Conservation (phyloP, 2,797 vertebrate species). For the Acestrorhynchus altus region DNA sequence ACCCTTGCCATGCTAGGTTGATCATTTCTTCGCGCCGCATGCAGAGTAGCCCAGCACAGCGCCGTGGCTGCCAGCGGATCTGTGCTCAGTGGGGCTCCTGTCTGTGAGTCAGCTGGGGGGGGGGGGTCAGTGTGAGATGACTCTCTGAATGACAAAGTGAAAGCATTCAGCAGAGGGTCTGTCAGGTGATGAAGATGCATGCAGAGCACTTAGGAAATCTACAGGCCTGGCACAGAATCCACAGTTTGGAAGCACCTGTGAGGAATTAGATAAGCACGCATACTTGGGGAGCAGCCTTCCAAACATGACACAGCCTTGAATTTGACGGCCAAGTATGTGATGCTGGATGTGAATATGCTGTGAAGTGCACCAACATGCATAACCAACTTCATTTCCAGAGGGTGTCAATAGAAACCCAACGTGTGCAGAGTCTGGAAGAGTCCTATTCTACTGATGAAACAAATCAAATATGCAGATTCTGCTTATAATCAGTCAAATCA, state of each 20-base stretch:
- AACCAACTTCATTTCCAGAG: background rate
- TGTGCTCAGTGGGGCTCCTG: constrained; percentile 18
- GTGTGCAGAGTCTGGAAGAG: too few relatives aligned
- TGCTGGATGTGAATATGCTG: constrained; percentile 17
- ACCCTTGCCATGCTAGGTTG: constrained; percentile 21
- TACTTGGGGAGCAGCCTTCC: background rate
- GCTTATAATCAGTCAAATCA: background rate
- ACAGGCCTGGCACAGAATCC: constrained; percentile 15
- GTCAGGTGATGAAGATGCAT: constrained; percentile 43
- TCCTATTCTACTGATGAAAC: too few relatives aligned
- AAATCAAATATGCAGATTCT: background rate
- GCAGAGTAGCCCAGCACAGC: constrained; percentile 17
- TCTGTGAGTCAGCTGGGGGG: background rate
- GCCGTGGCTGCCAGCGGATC: background rate
- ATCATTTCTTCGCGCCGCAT: constrained; percentile 41
- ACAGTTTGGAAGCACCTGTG: constrained; percentile 3
- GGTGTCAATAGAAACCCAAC: background rate
- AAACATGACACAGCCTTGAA: constrained; percentile 1
- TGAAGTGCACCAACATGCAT: constrained; percentile 3
- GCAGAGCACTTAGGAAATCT: constrained; percentile 20
- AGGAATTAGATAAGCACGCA: constrained; percentile 42
- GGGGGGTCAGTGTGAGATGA: background rate
- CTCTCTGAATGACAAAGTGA: constrained; percentile 43
- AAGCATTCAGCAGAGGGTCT: constrained; percentile 23
- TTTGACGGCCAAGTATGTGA: constrained; percentile 16